phyloP scores from a whole-genome alignment of 2,888 invertebrate species.

The Dexiosoma caninum region DNA sequence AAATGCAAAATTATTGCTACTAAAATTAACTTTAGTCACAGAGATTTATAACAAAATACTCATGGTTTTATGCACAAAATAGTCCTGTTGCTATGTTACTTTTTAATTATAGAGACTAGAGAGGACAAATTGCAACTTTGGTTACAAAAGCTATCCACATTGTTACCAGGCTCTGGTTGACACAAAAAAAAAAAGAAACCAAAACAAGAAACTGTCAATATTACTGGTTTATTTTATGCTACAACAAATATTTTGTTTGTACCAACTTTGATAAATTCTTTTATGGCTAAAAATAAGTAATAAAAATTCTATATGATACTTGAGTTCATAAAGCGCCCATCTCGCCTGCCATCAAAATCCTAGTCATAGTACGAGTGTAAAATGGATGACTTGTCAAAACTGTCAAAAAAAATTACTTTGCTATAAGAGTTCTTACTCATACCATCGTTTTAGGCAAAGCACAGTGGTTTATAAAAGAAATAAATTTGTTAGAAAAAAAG shows the following conservation, averaged over 20 bases:
- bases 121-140: not conserved
- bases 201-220: not conserved
- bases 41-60: too few relatives aligned
- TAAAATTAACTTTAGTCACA: too few relatives aligned
- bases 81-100: constrained; percentile 12
- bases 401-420: constrained; percentile 65
- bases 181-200: not conserved
- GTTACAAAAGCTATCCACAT: not conserved
- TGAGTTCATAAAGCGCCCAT: constrained; percentile 22
- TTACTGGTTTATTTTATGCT: not conserved
- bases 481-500: too few relatives aligned
- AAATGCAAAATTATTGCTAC: too few relatives aligned
- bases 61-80: too few relatives aligned
- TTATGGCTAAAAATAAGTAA: constrained; percentile 10
- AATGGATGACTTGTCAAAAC: constrained; percentile 68
- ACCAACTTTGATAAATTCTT: constrained; percentile 40
- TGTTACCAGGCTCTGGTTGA: constrained; percentile 25
- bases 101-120: constrained; percentile 36
- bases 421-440: constrained; percentile 45
- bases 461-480: too few relatives aligned
- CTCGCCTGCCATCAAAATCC: constrained; percentile 5
- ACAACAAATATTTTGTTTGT: constrained; percentile 27
- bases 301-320: not conserved
- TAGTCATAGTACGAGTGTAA: constrained; percentile 32
- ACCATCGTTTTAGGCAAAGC: constrained; percentile 10